phyloP scores from a whole-genome alignment of 2,797 vertebrate species.

The Phoxinus dragarum region DNA sequence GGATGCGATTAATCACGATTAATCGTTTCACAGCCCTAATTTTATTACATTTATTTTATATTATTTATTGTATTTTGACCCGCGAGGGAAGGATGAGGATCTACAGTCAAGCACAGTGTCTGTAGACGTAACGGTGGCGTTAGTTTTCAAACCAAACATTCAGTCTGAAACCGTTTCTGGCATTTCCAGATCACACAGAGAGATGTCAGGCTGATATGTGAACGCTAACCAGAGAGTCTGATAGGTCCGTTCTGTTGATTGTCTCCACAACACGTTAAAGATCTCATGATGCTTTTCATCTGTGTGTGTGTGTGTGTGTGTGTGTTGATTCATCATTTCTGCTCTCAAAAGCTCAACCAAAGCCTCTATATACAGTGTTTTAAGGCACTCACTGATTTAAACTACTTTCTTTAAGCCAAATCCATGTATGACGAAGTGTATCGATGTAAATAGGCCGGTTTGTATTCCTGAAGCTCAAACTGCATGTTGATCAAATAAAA shows the following conservation, averaged over 20 bases:
- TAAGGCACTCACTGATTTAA: not conserved
- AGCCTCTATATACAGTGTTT: not conserved
- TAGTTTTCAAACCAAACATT: not conserved
- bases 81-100: too few relatives aligned
- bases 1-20: too few relatives aligned
- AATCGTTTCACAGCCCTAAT: too few relatives aligned
- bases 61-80: too few relatives aligned
- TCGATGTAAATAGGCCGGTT: not conserved
- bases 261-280: slow-evolving; percentile 25
- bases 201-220: slow-evolving; percentile 14
- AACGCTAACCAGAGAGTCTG: not conserved
- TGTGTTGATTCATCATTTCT: not conserved
- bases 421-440: not conserved
- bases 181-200: not conserved
- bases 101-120: not conserved
- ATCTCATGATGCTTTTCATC: not conserved
- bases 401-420: not conserved
- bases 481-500: not conserved
- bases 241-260: slow-evolving; percentile 17
- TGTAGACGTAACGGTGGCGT: not conserved
- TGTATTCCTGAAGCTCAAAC: not conserved
- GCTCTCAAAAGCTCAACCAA: not conserved
- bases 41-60: too few relatives aligned
- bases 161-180: not conserved
- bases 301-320: not conserved